phyloP scores from a whole-genome alignment of 2,888 invertebrate genomes.

The Phasia obesa region DNA sequence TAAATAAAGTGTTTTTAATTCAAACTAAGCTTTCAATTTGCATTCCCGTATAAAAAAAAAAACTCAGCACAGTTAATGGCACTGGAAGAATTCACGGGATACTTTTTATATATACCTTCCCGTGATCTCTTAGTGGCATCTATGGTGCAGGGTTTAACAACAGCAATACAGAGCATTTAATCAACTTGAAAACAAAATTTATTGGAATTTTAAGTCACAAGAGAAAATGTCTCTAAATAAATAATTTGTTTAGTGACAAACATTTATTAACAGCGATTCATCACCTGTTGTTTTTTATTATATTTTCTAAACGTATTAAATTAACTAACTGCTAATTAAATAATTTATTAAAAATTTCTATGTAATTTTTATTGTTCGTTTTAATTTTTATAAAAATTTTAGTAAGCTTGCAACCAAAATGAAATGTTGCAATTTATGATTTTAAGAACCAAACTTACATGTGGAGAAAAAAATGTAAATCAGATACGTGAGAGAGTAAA shows the following conservation, averaged over 20 bases:
- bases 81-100: constrained; percentile 87
- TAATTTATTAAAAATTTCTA: too few relatives aligned
- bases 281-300: too few relatives aligned
- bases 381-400: too few relatives aligned
- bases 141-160: constrained; percentile 81
- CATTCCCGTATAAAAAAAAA: constrained; percentile 11
- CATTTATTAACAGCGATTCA: too few relatives aligned
- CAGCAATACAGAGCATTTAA: constrained; percentile 41
- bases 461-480: too few relatives aligned
- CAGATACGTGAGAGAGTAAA: too few relatives aligned
- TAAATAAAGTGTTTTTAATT: neutral
- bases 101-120: constrained; percentile 80
- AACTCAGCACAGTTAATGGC: constrained; percentile 84
- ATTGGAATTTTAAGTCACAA: neutral
- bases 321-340: constrained; percentile 43
- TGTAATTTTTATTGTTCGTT: too few relatives aligned
- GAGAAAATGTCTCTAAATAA: neutral
- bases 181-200: neutral
- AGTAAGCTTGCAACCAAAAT: too few relatives aligned
- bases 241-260: too few relatives aligned
- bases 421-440: too few relatives aligned
- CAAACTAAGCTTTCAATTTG: neutral
- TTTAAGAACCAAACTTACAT: too few relatives aligned
- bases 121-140: constrained; percentile 84
- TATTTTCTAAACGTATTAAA: too few relatives aligned